Evolutionary conservation across 2,797 vertebrate genomes (phyloP).

Genomic region (Hylomyscus alleni): DNA sequence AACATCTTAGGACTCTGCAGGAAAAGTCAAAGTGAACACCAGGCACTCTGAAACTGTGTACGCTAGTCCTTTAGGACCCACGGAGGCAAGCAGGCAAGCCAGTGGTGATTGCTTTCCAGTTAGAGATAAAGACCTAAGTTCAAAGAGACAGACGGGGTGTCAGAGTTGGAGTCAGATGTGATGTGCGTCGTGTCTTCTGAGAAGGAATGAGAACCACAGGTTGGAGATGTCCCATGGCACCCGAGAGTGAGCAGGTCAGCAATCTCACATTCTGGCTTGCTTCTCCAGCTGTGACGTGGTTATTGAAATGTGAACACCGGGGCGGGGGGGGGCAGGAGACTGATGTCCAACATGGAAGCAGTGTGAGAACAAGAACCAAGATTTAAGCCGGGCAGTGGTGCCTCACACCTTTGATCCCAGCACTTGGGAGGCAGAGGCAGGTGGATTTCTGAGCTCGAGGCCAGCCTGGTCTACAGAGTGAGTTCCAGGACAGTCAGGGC

Average conservation of each 20-base stretch:
- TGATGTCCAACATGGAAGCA: not conserved
- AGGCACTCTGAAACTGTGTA: not conserved
- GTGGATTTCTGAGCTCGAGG: too few relatives aligned
- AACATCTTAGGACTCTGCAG: not conserved
- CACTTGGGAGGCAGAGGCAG: too few relatives aligned
- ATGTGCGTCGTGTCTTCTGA: not conserved
- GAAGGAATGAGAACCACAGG: not conserved
- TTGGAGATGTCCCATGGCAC: too few relatives aligned
- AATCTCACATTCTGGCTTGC: not conserved
- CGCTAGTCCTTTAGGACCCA: not conserved
- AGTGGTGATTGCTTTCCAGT: not conserved
- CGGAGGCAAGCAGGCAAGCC: not conserved
- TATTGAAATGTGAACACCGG: not conserved
- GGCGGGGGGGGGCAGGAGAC: not conserved
- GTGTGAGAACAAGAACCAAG: not conserved
- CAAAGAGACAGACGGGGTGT: not conserved
- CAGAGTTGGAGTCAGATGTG: not conserved
- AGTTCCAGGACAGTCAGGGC: too few relatives aligned
- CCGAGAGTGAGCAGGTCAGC: not conserved
- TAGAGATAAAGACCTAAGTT: not conserved
- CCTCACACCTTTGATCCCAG: too few relatives aligned
- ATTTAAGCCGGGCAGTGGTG: too few relatives aligned
- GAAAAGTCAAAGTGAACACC: not conserved
- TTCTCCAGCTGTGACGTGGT: not conserved
- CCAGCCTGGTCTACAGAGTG: too few relatives aligned